phyloP scores from a whole-genome alignment of 1,140 invertebrate genomes.

The Lysiphlebus fabarum region DNA sequence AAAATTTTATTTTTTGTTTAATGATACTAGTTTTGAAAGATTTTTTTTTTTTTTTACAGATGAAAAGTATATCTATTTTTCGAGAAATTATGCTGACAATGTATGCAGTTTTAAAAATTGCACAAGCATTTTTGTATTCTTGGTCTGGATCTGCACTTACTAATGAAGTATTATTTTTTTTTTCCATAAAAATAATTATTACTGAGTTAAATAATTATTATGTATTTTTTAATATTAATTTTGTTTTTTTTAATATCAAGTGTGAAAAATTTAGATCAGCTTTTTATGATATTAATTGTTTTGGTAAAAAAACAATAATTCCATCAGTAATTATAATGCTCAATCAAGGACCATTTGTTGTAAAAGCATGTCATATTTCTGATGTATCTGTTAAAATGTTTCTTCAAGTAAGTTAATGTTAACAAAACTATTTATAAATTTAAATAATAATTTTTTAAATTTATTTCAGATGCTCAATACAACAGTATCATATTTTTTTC shows the following conservation, averaged over 20 bases:
- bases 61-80: slow-evolving; percentile 6
- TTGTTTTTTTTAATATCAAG: slow-evolving; percentile 14
- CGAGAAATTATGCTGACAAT: background rate
- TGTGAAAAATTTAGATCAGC: slow-evolving; percentile 24
- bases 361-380: slow-evolving; percentile 29
- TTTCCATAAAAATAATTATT: too few relatives aligned
- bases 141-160: slow-evolving; percentile 15
- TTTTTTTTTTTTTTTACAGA: slow-evolving; percentile 2
- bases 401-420: slow-evolving; percentile 23
- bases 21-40: too few relatives aligned
- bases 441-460: background rate
- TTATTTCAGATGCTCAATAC: slow-evolving; percentile 19
- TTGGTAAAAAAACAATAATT: slow-evolving; percentile 15
- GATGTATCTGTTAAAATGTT: slow-evolving; percentile 32
- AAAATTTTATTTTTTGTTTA: too few relatives aligned
- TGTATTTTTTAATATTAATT: background rate
- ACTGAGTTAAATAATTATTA: too few relatives aligned
- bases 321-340: slow-evolving; percentile 29
- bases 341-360: slow-evolving; percentile 28
- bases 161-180: too few relatives aligned
- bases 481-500: slow-evolving; percentile 21
- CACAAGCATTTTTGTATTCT: slow-evolving; percentile 5
- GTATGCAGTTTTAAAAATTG: background rate
- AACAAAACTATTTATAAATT: background rate
- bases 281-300: slow-evolving; percentile 27